Conservation (phyloP, 1,140 invertebrate species). For the Bombus consobrinus region DNA sequence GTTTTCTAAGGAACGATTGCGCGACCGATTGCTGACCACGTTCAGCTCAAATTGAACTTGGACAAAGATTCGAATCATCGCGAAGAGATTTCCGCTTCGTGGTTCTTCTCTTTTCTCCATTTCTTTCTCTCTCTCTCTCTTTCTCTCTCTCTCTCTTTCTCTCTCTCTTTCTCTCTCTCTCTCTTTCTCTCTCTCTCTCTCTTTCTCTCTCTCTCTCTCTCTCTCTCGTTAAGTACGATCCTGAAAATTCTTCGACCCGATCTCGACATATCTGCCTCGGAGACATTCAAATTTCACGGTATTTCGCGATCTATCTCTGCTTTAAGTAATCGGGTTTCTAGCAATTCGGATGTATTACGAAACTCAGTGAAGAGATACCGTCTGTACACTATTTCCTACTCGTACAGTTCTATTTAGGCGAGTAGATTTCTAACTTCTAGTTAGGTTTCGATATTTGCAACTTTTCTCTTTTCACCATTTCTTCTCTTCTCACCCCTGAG, state of each 20-base stretch:
- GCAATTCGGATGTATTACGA: slow-evolving; percentile 35
- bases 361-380: slow-evolving; percentile 32
- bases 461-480: background rate
- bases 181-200: too few species aligned
- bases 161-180: too few species aligned
- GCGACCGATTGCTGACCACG: too few species aligned
- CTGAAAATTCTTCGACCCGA: background rate
- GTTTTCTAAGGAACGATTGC: slow-evolving; percentile 3
- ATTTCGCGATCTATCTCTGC: slow-evolving; percentile 1
- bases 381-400: slow-evolving; percentile 33
- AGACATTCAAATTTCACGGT: background rate
- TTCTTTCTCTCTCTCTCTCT: background rate
- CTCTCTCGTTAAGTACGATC: slow-evolving; percentile 28
- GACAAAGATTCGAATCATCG: background rate
- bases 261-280: slow-evolving; percentile 6
- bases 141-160: too few species aligned
- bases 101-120: background rate
- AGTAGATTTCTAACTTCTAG: slow-evolving; percentile 21
- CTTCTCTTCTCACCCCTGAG: slow-evolving; percentile 35
- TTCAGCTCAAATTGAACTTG: background rate
- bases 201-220: background rate
- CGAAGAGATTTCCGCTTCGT: background rate
- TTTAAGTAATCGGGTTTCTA: slow-evolving; percentile 33
- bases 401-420: slow-evolving; percentile 33
- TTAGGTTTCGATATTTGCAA: slow-evolving; percentile 4